Conservation (phyloP, 2,888 invertebrate genomes). For the Cheilosia vernalis region DNA sequence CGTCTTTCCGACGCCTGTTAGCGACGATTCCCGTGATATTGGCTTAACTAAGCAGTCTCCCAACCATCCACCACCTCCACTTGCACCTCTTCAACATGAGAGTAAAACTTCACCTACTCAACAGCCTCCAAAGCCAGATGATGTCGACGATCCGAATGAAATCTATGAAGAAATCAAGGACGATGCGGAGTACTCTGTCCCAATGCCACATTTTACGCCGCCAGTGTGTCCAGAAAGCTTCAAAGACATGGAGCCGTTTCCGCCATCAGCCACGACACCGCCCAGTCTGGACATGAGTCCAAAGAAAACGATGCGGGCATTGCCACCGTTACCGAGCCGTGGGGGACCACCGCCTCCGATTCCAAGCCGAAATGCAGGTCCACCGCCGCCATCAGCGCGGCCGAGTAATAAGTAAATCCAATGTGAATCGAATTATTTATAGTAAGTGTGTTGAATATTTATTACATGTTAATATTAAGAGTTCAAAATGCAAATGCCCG, state of each 20-base stretch:
- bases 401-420: constrained; percentile 79
- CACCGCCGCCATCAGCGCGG: constrained; percentile 81
- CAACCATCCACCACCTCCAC: constrained; percentile 80
- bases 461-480: background rate
- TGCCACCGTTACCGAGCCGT: constrained; percentile 86
- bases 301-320: constrained; percentile 84
- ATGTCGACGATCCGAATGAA: constrained; percentile 77
- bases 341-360: constrained; percentile 83
- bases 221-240: constrained; percentile 78
- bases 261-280: constrained; percentile 76
- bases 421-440: constrained; percentile 42
- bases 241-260: constrained; percentile 84
- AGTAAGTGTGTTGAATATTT: constrained; percentile 38
- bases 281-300: constrained; percentile 77
- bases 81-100: constrained; percentile 78
- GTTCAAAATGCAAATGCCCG: background rate
- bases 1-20: constrained; percentile 77
- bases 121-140: constrained; percentile 1
- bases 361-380: constrained; percentile 82
- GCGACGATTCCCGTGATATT: constrained; percentile 60
- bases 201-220: constrained; percentile 86
- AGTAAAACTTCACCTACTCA: constrained; percentile 79
- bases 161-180: constrained; percentile 86
- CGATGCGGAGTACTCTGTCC: constrained; percentile 84
- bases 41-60: constrained; percentile 70